phyloP scores from a whole-genome alignment of 2,888 invertebrate species.

The Diarsia rubi region DNA sequence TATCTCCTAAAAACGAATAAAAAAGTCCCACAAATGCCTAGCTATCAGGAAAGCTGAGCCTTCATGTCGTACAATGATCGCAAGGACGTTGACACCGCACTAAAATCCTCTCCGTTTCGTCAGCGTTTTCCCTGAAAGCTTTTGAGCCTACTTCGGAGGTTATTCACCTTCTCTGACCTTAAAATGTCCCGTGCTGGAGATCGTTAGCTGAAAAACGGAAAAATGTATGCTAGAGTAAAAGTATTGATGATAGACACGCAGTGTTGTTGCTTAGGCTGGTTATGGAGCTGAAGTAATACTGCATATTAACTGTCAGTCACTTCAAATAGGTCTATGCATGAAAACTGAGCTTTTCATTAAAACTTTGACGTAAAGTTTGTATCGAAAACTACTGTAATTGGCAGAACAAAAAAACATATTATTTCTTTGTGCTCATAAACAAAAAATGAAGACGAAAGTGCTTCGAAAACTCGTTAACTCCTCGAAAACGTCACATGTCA shows the following conservation, averaged over 20 bases:
- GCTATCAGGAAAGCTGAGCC: constrained; percentile 2
- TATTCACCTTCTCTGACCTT: constrained; percentile 34
- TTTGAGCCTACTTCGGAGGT: constrained; percentile 38
- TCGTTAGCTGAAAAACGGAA: constrained; percentile 35
- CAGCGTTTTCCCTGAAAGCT: constrained; percentile 43
- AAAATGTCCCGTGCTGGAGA: constrained; percentile 18
- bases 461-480: too few relatives aligned
- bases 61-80: constrained; percentile 22
- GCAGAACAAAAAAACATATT: too few relatives aligned
- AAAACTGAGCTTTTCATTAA: too few relatives aligned
- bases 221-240: constrained; percentile 18
- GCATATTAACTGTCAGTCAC: not conserved
- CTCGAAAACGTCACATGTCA: too few relatives aligned
- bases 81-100: constrained; percentile 26
- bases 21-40: not conserved
- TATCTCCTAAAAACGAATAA: not conserved
- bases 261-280: constrained; percentile 15
- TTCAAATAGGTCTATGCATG: too few relatives aligned
- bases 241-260: constrained; percentile 31
- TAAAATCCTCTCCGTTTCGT: constrained; percentile 33
- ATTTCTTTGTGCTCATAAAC: too few relatives aligned
- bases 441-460: too few relatives aligned
- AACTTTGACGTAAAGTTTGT: too few relatives aligned
- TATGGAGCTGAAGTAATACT: not conserved
- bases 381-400: not conserved